Conservation (phyloP, 1,140 invertebrate genomes). For the Chelonus insularis region DNA sequence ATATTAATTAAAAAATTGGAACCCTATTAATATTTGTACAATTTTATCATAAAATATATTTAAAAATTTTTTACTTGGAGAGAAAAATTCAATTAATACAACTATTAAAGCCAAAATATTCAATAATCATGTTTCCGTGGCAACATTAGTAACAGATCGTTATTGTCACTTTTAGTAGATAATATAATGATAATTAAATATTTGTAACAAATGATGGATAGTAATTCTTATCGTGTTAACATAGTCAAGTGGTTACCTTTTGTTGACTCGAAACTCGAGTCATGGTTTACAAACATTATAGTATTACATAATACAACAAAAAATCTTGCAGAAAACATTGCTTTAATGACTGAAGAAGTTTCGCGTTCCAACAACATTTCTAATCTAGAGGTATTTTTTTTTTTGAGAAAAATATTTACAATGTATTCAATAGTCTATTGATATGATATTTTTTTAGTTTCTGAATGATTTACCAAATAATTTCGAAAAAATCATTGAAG, state of each 20-base stretch:
- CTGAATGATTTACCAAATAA: constrained; percentile 26
- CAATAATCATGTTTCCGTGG: constrained; percentile 10
- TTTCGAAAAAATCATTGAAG: constrained; percentile 30
- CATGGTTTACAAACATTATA: constrained; percentile 35
- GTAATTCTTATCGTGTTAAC: constrained; percentile 42
- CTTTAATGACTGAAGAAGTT: constrained; percentile 31
- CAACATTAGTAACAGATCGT: neutral
- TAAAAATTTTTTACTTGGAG: too few relatives aligned
- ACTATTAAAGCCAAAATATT: constrained; percentile 48
- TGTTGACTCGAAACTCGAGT: constrained; percentile 28
- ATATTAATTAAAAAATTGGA: too few relatives aligned
- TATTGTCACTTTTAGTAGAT: neutral
- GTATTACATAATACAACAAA: constrained; percentile 30
- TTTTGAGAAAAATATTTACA: neutral
- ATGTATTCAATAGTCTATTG: neutral
- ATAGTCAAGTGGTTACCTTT: constrained; percentile 42
- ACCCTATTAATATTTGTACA: too few relatives aligned
- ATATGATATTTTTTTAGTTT: constrained; percentile 17
- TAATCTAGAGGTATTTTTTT: neutral
- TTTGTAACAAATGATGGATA: constrained; percentile 10
- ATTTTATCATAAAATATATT: too few relatives aligned
- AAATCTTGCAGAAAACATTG: constrained; percentile 32
- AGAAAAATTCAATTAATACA: constrained; percentile 47
- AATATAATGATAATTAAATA: neutral
- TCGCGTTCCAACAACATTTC: neutral